A percentile compares a stretch with the other conserved stretches of the same genome.
These are phyloP conservation scores for Thereva nobilitata DNA, from an alignment of 2,888 invertebrate species.

Conservation along the genomic window DNA sequence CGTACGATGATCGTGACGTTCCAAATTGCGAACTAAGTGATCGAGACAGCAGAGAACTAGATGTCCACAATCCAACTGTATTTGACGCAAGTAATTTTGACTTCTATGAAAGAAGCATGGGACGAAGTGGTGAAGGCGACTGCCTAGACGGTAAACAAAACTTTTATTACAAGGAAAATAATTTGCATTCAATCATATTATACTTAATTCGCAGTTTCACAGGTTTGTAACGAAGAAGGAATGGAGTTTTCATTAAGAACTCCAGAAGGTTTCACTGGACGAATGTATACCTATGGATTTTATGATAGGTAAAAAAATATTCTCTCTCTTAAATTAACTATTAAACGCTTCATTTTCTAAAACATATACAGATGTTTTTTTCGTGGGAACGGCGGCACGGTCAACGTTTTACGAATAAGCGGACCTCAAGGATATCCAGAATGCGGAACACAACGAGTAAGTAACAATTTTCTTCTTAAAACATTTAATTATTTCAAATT, in stretches of 20 bases:
- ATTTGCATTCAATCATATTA: not conserved
- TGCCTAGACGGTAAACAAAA: slow-evolving; percentile 78
- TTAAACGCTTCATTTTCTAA: not conserved
- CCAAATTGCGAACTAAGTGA: slow-evolving; percentile 87
- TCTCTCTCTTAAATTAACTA: not conserved
- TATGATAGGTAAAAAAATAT: slow-evolving; percentile 67
- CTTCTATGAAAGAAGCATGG: slow-evolving; percentile 79
- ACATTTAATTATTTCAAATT: not conserved
- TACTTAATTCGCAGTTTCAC: slow-evolving; percentile 68
- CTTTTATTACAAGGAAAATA: not conserved
- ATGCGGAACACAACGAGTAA: slow-evolving; percentile 84
- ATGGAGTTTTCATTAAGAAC: slow-evolving; percentile 91
- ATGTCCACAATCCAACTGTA: slow-evolving; percentile 80
- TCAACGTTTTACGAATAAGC: slow-evolving; percentile 81
- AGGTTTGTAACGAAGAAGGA: slow-evolving; percentile 90
- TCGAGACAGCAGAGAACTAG: slow-evolving; percentile 80
- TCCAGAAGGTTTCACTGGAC: slow-evolving; percentile 85
- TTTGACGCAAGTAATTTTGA: slow-evolving; percentile 86
- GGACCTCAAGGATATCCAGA: slow-evolving; percentile 92
- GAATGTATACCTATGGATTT: slow-evolving; percentile 90
- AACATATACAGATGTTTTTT: slow-evolving; percentile 72
- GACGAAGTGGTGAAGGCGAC: slow-evolving; percentile 65
- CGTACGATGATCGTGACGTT: slow-evolving; percentile 65
- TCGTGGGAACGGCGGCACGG: slow-evolving; percentile 84
- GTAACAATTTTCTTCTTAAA: slow-evolving; percentile 20